Evolutionary conservation across 2,797 vertebrate species (phyloP), one percentile per base, ranked within the genome.

Genomic region (Varecia variegata): DNA sequence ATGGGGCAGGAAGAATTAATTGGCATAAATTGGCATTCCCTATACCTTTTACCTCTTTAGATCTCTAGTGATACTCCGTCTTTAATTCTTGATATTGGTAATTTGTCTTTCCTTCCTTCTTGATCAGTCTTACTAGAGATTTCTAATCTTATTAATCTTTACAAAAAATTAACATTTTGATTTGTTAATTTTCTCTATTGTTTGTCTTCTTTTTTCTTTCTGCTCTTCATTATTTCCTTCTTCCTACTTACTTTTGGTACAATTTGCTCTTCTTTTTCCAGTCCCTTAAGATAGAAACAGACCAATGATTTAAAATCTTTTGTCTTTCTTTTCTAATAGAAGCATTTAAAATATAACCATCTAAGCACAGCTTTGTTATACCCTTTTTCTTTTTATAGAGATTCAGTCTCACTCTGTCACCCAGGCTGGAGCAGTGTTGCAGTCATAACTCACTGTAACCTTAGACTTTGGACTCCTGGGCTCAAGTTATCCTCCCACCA

Each of bases 321-420:
- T 18, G 38, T 50, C 35, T 88, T 84, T 85, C 38, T 88, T 84
- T 85, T n/a, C 18, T 45, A 93, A 54, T 45, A 58, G 76, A 65
- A 93, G 35, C 43, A 89, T 40, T 88, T 86, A 82, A 92, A 94
- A 86, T 67, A 77, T 68, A 50, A 82, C 82, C 45, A 52, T 73
- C 43, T 81, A 52, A 86, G 25, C 35, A 52, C 32, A 40, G 7
- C 43, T 86, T 82, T 86, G n/a, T 47, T 67, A 54, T 2, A 83
- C 21, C 60, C 23, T 65, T 65, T 65, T n/a, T 18, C 15, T 32
- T 14, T n/a, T n/a, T 65, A 3, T 10, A n/a, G 32, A 65, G 32
- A 65, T 65, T n/a, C 32, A 17, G 6, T 65, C 32, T 65, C 8
- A n/a, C 15, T 65, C 62, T 65, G 32, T 65, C 32, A 65, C 62